Evolutionary conservation across 2,113 vertebrate species (phyloP), one percentile per base, ranked within the genome.

Genomic region (Pseudolaguvia tuberculata): DNA sequence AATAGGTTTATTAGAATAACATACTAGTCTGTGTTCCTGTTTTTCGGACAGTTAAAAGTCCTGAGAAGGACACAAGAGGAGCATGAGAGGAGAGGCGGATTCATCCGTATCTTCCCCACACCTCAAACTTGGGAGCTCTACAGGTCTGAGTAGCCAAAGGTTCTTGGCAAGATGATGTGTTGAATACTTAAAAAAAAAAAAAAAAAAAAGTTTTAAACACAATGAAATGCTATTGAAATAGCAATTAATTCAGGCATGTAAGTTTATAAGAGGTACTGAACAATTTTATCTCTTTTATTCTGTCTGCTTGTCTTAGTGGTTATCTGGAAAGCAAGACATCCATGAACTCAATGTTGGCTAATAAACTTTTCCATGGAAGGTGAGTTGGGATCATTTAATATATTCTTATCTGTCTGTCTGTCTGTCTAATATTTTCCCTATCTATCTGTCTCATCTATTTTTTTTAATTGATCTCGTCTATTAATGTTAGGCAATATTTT

Each of bases 311-410:
- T 56, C 66, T 82, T 83, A 92, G 91, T 80, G 87, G 84, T 84
- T 98, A 94, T 89, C 89, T 99, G 50, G 94, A 98, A 83, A 92
- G 94, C 86, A 98, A 96, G 88, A 96, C 96, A 66, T 93, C 95
- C 56, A 91, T 99, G 94, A 98, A 98, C 84, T 93, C 91, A 83
- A 95, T 96, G 95, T 81, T 98, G 90, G 95, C 95, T 17, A 93
- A 90, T 72, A 92, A 88, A 82, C 93, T 98, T 84, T 99, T 99
- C 90, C 91, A 93, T 84, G 93, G 90, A 91, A 95, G 94, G 96
- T 98, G 89, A 87, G 90, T 6, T 6, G n/a, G n/a, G n/a, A n/a
- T n/a, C n/a, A n/a, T n/a, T n/a, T n/a, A n/a, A n/a, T n/a, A n/a
- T n/a, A n/a, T n/a, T n/a, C n/a, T n/a, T n/a, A n/a, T 35, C 31